Evolutionary conservation across 2,888 invertebrate species (phyloP).

Genomic region (Synergus japonicus): DNA sequence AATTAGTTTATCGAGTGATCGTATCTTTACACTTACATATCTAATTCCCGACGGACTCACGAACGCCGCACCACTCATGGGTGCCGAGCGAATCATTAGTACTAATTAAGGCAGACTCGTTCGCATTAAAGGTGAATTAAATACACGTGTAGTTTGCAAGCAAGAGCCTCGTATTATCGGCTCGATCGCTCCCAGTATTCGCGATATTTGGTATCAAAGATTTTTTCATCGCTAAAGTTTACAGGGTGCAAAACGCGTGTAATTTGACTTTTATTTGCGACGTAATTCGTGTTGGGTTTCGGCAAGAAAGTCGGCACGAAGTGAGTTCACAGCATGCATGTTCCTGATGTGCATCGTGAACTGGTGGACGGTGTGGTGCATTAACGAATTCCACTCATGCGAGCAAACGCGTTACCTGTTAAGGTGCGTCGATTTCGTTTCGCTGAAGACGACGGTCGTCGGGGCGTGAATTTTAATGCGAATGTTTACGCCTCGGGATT

Average conservation of each 20-base stretch:
- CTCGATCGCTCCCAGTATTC: slow-evolving; percentile 24
- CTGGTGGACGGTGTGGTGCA: not conserved
- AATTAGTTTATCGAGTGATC: slow-evolving; percentile 56
- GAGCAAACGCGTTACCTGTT: slow-evolving; percentile 37
- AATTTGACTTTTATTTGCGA: slow-evolving; percentile 36
- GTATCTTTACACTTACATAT: slow-evolving; percentile 58
- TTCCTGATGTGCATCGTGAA: not conserved
- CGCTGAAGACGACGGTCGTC: slow-evolving; percentile 19
- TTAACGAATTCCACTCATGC: slow-evolving; percentile 35
- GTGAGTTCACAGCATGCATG: not conserved
- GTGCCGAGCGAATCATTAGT: slow-evolving; percentile 59
- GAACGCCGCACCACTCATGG: slow-evolving; percentile 58
- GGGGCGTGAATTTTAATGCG: slow-evolving; percentile 35
- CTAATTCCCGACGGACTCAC: slow-evolving; percentile 52
- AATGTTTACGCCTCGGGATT: slow-evolving; percentile 39
- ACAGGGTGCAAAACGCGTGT: slow-evolving; percentile 29
- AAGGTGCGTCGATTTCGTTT: slow-evolving; percentile 40
- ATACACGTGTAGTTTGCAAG: slow-evolving; percentile 47
- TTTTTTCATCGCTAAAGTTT: slow-evolving; percentile 9
- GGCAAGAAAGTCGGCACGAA: slow-evolving; percentile 6
- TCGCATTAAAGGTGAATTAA: slow-evolving; percentile 59
- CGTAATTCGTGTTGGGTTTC: slow-evolving; percentile 20
- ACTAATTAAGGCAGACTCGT: slow-evolving; percentile 61
- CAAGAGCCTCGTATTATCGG: slow-evolving; percentile 14
- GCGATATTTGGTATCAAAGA: slow-evolving; percentile 21